Conservation (phyloP, 1,140 invertebrate genomes). For the Eriosoma lanigerum region DNA sequence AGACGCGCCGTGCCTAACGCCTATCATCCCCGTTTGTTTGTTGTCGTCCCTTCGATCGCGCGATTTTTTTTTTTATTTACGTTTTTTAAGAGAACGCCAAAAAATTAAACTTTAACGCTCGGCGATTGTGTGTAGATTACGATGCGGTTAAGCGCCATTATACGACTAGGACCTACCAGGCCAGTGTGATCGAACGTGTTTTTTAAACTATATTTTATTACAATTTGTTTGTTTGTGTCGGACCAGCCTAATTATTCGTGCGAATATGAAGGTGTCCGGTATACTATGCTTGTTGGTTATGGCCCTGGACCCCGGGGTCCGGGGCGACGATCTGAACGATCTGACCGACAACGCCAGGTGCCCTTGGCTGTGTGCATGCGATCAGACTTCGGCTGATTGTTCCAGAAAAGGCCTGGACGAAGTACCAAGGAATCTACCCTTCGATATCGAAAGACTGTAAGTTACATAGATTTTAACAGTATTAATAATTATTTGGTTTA, state of each 20-base stretch:
- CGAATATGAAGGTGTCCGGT: slow-evolving; percentile 16
- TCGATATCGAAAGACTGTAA: slow-evolving; percentile 81
- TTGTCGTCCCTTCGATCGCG: background rate
- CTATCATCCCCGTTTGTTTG: background rate
- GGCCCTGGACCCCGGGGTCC: slow-evolving; percentile 56
- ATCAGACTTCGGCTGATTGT: slow-evolving; percentile 88
- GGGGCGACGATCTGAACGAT: slow-evolving; percentile 64
- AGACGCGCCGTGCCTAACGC: slow-evolving; percentile 18
- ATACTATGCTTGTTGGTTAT: slow-evolving; percentile 53
- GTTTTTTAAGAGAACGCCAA: no score
- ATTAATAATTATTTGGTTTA: no score
- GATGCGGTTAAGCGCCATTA: slow-evolving; percentile 28
- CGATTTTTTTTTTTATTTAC: background rate
- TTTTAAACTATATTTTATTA: background rate
- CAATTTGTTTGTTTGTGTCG: background rate
- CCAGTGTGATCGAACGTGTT: slow-evolving; percentile 31
- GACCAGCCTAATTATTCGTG: background rate
- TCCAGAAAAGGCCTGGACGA: slow-evolving; percentile 76
- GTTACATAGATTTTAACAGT: background rate
- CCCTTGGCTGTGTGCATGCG: slow-evolving; percentile 79
- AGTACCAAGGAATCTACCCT: slow-evolving; percentile 86
- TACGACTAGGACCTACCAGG: slow-evolving; percentile 32
- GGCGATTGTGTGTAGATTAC: slow-evolving; percentile 19
- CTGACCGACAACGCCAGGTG: slow-evolving; percentile 70
- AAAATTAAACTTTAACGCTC: background rate